Percentiles rank a stretch among this genome's conserved stretches.
phyloP scores from a whole-genome alignment of 2,797 vertebrate species.

The Gambelia wislizenii region DNA sequence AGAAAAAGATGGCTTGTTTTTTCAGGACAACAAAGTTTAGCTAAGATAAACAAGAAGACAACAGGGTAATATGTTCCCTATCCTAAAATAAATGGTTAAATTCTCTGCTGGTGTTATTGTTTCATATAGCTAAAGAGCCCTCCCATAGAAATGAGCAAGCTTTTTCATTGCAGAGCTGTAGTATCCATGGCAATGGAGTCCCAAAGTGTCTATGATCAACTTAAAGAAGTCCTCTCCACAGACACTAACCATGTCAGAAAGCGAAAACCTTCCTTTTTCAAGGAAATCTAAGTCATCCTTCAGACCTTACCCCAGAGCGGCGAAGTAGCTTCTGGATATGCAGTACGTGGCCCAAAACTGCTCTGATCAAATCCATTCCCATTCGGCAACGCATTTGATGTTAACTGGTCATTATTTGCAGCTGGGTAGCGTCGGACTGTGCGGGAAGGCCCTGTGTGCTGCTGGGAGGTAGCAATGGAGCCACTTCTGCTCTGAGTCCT shows the following conservation, averaged over 20 bases:
- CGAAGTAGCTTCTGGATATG: constrained; percentile 77
- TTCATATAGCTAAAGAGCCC: background rate
- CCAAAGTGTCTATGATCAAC: background rate
- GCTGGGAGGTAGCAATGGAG: constrained; percentile 80
- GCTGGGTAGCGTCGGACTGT: constrained; percentile 90
- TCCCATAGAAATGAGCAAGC: background rate
- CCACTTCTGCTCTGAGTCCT: constrained; percentile 87
- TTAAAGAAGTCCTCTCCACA: background rate
- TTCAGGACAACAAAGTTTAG: constrained; percentile 1
- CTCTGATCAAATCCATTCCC: constrained; percentile 74
- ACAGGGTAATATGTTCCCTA: constrained; percentile 14
- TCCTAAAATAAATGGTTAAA: constrained; percentile 21
- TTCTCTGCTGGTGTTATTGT: background rate
- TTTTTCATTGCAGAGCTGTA: constrained; percentile 20
- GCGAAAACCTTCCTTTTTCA: constrained; percentile 1
- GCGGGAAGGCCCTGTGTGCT: constrained; percentile 84
- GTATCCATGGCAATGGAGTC: background rate
- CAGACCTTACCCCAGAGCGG: constrained; percentile 82
- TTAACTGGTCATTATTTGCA: constrained; percentile 83
- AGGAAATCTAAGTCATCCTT: background rate
- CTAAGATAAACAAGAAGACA: constrained; percentile 19
- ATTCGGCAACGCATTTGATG: constrained; percentile 87
- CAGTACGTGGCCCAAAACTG: constrained; percentile 64
- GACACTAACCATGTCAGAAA: background rate
- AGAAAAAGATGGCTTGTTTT: background rate